phyloP scores from a whole-genome alignment of 2,797 vertebrate genomes.

The Paramormyrops hopkinsi region DNA sequence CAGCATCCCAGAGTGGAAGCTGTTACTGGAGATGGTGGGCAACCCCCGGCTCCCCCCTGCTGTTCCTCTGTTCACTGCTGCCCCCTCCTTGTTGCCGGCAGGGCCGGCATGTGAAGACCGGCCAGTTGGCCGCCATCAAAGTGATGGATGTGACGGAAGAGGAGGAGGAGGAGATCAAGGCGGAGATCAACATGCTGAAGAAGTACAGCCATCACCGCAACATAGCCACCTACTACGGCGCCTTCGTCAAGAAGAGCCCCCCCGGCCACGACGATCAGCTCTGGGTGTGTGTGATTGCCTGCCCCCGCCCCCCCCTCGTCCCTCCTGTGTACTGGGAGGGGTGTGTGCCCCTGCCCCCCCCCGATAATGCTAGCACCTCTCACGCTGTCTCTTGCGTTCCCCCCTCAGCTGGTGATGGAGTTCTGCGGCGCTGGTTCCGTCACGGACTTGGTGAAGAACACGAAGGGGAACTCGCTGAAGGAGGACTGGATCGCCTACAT shows the following conservation, averaged over 20 bases:
- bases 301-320: background rate
- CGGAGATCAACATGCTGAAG: conserved; percentile 94
- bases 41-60: background rate
- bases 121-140: conserved; percentile 92
- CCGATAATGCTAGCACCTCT: background rate
- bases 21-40: background rate
- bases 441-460: conserved; percentile 88
- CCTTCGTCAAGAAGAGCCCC: conserved; percentile 90
- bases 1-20: background rate
- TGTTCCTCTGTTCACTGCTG: background rate
- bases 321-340: background rate
- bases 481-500: conserved; percentile 92
- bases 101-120: conserved; percentile 73
- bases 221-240: conserved; percentile 91
- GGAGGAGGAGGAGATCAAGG: conserved; percentile 91
- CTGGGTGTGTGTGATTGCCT: conserved; percentile 65
- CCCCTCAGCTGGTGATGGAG: conserved; percentile 83
- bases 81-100: conserved; percentile 27
- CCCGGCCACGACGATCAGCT: conserved; percentile 88
- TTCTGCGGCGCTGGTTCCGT: conserved; percentile 89
- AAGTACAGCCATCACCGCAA: conserved; percentile 93
- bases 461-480: conserved; percentile 84
- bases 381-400: background rate
- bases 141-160: conserved; percentile 95
- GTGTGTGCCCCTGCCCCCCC: background rate